Conservation (phyloP, 2,113 vertebrate species). For the Accipiter cooperii region DNA sequence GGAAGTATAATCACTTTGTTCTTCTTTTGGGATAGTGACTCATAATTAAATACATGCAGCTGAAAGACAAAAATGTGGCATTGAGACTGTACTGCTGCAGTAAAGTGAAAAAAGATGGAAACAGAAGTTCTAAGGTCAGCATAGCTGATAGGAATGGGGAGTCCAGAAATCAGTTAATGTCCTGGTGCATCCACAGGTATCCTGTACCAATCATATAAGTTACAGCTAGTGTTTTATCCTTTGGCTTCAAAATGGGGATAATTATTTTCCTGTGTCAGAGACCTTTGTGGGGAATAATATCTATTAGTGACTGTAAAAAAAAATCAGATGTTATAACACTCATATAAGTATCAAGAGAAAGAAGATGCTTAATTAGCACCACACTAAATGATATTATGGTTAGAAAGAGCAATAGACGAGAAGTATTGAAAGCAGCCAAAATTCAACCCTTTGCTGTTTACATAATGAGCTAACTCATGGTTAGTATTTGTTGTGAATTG, state of each 20-base stretch:
- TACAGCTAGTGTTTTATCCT: not conserved
- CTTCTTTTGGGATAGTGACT: conserved; percentile 41
- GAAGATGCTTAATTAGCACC: not conserved
- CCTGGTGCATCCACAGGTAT: not conserved
- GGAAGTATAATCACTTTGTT: conserved; percentile 54
- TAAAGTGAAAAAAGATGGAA: not conserved
- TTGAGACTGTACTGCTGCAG: not conserved
- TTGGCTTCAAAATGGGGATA: not conserved
- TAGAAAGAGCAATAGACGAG: not conserved
- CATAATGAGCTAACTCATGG: conserved; percentile 18
- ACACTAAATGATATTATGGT: not conserved
- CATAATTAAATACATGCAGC: conserved; percentile 45
- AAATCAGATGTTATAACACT: not conserved
- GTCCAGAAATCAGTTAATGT: not conserved
- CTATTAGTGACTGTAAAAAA: not conserved
- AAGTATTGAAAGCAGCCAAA: not conserved
- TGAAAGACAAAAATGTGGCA: not conserved
- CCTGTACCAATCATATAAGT: not conserved
- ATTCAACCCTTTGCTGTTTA: conserved; percentile 6
- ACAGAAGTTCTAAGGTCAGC: not conserved
- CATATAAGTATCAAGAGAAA: not conserved
- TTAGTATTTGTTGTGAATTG: conserved; percentile 37
- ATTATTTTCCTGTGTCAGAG: not conserved
- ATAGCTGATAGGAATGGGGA: not conserved
- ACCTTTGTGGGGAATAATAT: not conserved